These are phyloP conservation scores for Sciaenops ocellatus DNA, from an alignment of 2,797 vertebrate species.

Conservation along the genomic window DNA sequence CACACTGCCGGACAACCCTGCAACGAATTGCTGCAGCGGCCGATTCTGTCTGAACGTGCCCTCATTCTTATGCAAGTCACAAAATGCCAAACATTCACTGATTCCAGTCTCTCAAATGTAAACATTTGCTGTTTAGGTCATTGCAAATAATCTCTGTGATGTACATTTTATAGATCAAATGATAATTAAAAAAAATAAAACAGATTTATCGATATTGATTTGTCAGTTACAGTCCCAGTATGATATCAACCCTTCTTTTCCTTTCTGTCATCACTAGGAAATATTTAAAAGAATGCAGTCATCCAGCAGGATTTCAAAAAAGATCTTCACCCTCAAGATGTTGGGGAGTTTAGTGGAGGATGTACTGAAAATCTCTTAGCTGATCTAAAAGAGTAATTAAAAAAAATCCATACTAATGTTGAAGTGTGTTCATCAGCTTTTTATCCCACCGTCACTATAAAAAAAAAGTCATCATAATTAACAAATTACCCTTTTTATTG, in stretches of 20 bases:
- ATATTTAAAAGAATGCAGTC: too few species aligned
- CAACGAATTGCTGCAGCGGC: too few species aligned
- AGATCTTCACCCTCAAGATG: background rate
- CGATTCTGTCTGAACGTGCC: too few species aligned
- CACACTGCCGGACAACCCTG: too few species aligned
- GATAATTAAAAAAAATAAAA: too few species aligned
- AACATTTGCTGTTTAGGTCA: background rate
- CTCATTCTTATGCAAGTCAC: background rate
- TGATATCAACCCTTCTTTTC: background rate
- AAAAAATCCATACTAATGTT: background rate
- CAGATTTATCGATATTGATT: too few species aligned
- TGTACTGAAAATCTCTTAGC: background rate
- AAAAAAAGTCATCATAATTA: slow-evolving; percentile 23
- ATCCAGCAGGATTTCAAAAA: background rate
- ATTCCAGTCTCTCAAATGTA: background rate
- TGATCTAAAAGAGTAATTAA: background rate
- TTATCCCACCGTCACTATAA: slow-evolving; percentile 5
- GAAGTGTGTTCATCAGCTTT: background rate
- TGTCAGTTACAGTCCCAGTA: background rate
- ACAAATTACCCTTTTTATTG: slow-evolving; percentile 7
- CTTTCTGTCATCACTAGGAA: background rate
- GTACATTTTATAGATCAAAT: too few species aligned
- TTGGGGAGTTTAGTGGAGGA: background rate
- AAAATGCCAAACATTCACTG: background rate
- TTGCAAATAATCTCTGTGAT: too few species aligned